Base-by-base conservation (phyloP, 92 coral and sea anemone species). In the Parazoanthus swiftii region DNA sequence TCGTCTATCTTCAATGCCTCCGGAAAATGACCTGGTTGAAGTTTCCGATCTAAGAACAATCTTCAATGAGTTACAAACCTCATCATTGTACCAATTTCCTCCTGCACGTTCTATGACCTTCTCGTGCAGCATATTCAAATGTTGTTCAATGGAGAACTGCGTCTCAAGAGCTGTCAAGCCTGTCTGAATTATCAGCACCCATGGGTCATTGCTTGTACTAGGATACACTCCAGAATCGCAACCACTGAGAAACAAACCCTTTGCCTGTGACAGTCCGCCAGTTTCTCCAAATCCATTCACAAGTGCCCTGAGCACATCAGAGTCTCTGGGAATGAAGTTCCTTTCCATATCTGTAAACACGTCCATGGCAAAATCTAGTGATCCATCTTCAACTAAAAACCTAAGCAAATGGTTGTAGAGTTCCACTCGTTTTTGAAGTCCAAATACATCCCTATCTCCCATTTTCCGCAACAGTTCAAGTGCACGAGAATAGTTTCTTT, bases 81-180 rank as follows among this genome's bases (percentile, higher is more conserved):
- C 88, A 79, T 95, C 95, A 86, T 89, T 91, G 87, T 92, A 87
- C 39, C 84, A 91, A 82, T 33, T 51, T 76, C 81, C 46, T 26
- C 90, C 91, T 59, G 91, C 44, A 75, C 80, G 87, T 20, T 86
- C 84, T 42, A 91, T 90, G 25, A 92, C 92, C 44, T 84, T 68
- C 26, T 63, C 86, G 51, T 90, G 91, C 21, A 95, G 70, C 16
- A 33, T 77, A 29, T 85, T 90, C 76, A 95, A 74, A 78, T 95
- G 98, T n/a, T 79, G 90, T 78, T 93, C 98, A 56, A 95, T 58
- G 63, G 77, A 93, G 66, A 95, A 86, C 88, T 95, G 95, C 33
- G 92, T 85, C 63, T 95, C 98, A 71, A 90, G 76, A 42, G 91
- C 92, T 11, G 94, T 86, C 58, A 89, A 93, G 73, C 92, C 90